Conservation (phyloP, 2,797 vertebrate species). For the Lepilemur ruficaudatus region DNA sequence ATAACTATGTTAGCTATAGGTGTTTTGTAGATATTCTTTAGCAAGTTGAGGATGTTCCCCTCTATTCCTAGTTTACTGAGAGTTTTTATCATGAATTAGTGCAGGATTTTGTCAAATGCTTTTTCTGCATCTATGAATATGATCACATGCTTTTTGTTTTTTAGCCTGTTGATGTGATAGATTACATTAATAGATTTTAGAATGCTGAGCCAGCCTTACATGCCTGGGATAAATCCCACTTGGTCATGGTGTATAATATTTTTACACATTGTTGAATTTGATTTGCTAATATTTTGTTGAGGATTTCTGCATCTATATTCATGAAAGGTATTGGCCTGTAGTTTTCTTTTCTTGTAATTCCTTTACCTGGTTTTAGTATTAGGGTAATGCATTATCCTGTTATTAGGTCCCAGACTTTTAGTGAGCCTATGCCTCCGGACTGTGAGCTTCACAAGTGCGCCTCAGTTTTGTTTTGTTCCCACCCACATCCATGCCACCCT, state of each 20-base stretch:
- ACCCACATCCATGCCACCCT: no score
- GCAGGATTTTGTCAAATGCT: neutral
- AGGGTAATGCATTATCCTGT: neutral
- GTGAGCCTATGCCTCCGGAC: neutral
- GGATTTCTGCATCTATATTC: neutral
- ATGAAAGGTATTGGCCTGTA: neutral
- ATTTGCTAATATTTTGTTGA: neutral
- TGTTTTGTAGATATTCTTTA: neutral
- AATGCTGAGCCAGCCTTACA: neutral
- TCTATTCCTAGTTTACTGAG: neutral
- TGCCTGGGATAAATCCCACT: neutral
- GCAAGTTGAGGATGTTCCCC: neutral
- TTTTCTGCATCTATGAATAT: neutral
- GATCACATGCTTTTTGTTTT: neutral
- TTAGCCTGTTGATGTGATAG: neutral
- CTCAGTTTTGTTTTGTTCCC: neutral
- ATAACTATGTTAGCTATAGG: neutral
- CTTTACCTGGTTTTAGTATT: neutral
- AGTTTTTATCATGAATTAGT: neutral
- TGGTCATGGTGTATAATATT: neutral
- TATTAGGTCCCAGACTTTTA: neutral
- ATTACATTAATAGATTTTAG: neutral
- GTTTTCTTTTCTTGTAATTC: neutral
- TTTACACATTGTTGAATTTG: neutral
- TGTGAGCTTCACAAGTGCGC: neutral